Percentiles rank a stretch among this genome's conserved stretches.
Conservation (phyloP, 2,888 invertebrate genomes). For the Tetranychus piercei region DNA sequence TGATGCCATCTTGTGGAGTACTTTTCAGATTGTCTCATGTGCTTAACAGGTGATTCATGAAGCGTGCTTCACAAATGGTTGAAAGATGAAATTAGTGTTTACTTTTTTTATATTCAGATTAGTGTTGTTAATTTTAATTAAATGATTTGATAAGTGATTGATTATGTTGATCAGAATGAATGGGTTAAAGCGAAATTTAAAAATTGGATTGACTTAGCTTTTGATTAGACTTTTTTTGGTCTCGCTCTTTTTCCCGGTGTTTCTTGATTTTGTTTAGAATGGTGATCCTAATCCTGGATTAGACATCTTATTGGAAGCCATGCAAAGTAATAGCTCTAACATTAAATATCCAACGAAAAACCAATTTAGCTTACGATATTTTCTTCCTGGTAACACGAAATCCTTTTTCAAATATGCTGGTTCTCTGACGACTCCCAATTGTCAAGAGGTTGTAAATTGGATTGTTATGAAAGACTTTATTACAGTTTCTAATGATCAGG, state of each 20-base stretch:
- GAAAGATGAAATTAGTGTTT: too few relatives aligned
- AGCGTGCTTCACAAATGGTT: too few relatives aligned
- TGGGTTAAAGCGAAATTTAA: too few relatives aligned
- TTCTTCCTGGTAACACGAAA: not conserved
- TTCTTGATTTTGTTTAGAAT: not conserved
- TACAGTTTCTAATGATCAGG: not conserved
- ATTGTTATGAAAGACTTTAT: not conserved
- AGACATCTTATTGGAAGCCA: not conserved
- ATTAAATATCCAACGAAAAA: not conserved
- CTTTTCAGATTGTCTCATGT: too few relatives aligned
- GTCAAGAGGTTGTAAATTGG: not conserved
- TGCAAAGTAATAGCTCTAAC: not conserved
- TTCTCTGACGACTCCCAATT: constrained; percentile 9
- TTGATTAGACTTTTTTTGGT: too few relatives aligned
- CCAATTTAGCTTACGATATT: not conserved
- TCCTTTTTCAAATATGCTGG: constrained; percentile 5
- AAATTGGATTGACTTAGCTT: too few relatives aligned
- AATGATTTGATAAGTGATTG: too few relatives aligned
- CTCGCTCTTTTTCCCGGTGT: too few relatives aligned
- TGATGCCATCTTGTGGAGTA: not conserved
- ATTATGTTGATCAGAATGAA: too few relatives aligned
- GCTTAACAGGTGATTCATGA: too few relatives aligned
- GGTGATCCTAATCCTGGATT: not conserved
- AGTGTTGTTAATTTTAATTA: too few relatives aligned
- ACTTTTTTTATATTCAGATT: too few relatives aligned